Percentiles rank a stretch among this genome's conserved stretches.
phyloP scores from a whole-genome alignment of 2,113 vertebrate species.

The Danionella cerebrum region DNA sequence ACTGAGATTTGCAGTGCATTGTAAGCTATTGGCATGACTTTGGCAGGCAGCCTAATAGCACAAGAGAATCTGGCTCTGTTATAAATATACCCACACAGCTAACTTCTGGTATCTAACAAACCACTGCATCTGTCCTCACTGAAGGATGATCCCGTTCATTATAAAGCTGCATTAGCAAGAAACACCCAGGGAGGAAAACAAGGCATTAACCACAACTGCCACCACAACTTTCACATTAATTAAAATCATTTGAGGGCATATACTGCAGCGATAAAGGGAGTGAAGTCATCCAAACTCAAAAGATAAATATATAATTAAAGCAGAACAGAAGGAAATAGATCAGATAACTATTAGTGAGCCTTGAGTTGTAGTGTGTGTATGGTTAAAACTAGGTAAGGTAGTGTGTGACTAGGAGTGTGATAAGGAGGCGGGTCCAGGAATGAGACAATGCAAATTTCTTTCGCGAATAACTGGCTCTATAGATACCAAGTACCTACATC shows the following conservation, averaged over 20 bases:
- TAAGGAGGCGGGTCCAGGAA: no score
- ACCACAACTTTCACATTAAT: constrained; percentile 28
- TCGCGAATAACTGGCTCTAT: no score
- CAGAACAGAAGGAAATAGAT: neutral
- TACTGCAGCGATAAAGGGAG: constrained; percentile 1
- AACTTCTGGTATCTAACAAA: constrained; percentile 33
- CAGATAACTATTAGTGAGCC: neutral
- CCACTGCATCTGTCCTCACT: constrained; percentile 26
- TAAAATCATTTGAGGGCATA: constrained; percentile 4
- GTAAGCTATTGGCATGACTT: constrained; percentile 43
- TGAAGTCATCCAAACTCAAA: neutral
- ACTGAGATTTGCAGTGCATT: constrained; percentile 44
- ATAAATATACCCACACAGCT: constrained; percentile 28
- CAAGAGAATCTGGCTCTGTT: constrained; percentile 27
- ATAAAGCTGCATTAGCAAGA: constrained; percentile 16
- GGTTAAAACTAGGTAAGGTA: no score
- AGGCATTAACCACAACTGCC: constrained; percentile 12
- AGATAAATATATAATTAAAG: neutral
- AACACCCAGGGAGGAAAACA: constrained; percentile 27
- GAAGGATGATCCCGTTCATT: constrained; percentile 27
- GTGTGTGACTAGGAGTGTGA: no score
- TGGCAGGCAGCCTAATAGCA: constrained; percentile 34
- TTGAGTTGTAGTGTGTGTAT: neutral
- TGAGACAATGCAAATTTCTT: no score
- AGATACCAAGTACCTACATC: no score